Evolutionary conservation across 1,140 invertebrate species (phyloP).

Genomic region (Drosophila repletoides): DNA sequence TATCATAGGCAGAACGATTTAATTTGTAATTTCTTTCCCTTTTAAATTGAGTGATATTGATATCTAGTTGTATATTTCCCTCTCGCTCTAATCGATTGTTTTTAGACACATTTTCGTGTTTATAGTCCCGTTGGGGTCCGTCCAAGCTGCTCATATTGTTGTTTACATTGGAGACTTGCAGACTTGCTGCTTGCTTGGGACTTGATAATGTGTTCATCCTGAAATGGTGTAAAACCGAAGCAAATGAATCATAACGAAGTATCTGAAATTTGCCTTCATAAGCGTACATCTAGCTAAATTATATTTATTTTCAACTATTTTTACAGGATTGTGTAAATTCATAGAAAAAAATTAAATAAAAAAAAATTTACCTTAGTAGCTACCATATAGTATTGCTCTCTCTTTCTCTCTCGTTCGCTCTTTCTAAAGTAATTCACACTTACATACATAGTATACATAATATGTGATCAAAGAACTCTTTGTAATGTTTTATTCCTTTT

Average conservation of each 20-base stretch:
- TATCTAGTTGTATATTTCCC: not conserved
- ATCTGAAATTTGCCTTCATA: conserved; percentile 57
- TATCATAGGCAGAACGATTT: too few relatives aligned
- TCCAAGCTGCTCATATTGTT: too few relatives aligned
- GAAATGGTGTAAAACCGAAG: not conserved
- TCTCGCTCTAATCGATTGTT: conserved; percentile 3
- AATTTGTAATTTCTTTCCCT: too few relatives aligned
- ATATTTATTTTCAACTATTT: conserved; percentile 76
- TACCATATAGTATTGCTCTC: conserved; percentile 65
- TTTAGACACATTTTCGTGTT: too few relatives aligned
- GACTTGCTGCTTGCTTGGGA: too few relatives aligned
- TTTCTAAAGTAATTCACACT: conserved; percentile 62
- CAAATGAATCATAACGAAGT: conserved; percentile 30
- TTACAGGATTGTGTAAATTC: conserved; percentile 69
- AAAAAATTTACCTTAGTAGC: conserved; percentile 62
- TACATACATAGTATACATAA: conserved; percentile 40
- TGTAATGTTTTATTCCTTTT: not conserved
- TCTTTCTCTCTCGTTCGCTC: too few relatives aligned
- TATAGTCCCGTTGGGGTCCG: too few relatives aligned
- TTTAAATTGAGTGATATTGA: too few relatives aligned
- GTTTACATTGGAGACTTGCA: too few relatives aligned
- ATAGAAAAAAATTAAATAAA: conserved; percentile 55
- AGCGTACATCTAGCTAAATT: conserved; percentile 75
- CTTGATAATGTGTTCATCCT: too few relatives aligned
- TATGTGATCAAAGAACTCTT: conserved; percentile 36